Base-by-base conservation (phyloP, 2,888 invertebrate genomes). In the Nysson spinosus region DNA sequence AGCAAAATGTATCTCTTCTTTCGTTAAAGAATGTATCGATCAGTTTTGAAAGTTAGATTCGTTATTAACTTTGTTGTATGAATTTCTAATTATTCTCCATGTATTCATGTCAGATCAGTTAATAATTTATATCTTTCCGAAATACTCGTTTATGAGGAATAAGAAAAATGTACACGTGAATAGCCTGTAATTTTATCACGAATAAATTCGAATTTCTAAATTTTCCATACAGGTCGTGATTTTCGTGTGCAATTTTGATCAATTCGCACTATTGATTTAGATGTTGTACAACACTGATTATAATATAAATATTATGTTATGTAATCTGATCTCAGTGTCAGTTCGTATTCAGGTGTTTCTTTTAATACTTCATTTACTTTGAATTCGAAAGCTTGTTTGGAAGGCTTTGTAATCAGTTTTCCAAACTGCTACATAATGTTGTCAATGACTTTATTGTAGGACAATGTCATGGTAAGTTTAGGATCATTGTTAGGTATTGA, bases 261-360 rank as follows among this genome's bases (percentile, higher is more conserved):
- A 44, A 16, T 4, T 26, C 4, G 5, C 16, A 50, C 6, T 44
- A 7, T 40, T 47, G 26, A 47, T 28, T 17, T 16, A 20, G 22
- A 22, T 54, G 17, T 37, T 58, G 63, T 56, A 43, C 63, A 67
- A 40, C 63, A 70, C 60, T 56, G 63, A 57, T 70, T 67, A 55
- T 40, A 34, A 28, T 30, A 22, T 30, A 35, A 51, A 12, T 56
- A 42, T 30, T n/a, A n/a, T n/a, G n/a, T 14, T 22, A 35, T 46
- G 37, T 44, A 19, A 14, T 30, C 12, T 16, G 22, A 24, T 12
- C 9, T 26, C 20, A 20, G 9, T 19, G 37, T 39, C 16, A 14
- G 35, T n/a, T 4, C 28, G 28, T n/a, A n/a, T n/a, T n/a, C n/a
- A n/a, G n/a, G n/a, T n/a, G n/a, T n/a, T n/a, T n/a, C n/a, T n/a